Conservation (phyloP, 2,888 invertebrate species). For the Eurytoma californica region DNA sequence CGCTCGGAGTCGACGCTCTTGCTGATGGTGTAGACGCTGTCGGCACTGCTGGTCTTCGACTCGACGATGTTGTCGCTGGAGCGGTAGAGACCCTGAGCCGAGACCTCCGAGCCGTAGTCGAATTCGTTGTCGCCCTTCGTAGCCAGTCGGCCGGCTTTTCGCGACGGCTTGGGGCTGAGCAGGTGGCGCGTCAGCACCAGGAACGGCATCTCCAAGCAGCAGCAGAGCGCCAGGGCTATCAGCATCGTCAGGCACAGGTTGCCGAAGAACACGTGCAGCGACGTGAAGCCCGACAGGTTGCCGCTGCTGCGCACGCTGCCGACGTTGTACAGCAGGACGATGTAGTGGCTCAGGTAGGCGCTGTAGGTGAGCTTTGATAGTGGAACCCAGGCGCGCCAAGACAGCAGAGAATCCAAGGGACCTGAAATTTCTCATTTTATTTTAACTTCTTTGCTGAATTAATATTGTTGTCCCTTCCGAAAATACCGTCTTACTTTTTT, state of each 20-base stretch:
- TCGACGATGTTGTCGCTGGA: conserved; percentile 60
- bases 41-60: conserved; percentile 55
- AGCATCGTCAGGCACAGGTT: conserved; percentile 65
- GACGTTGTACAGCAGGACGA: conserved; percentile 64
- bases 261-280: conserved; percentile 66
- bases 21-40: conserved; percentile 43
- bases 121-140: conserved; percentile 28
- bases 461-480: no score
- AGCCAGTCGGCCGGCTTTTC: not conserved
- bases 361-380: conserved; percentile 70
- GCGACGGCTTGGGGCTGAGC: conserved; percentile 11
- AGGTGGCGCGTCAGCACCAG: conserved; percentile 59
- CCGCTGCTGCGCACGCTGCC: conserved; percentile 63
- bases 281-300: conserved; percentile 59
- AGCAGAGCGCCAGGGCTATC: conserved; percentile 62
- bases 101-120: conserved; percentile 56
- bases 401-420: conserved; percentile 64
- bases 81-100: conserved; percentile 60
- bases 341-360: conserved; percentile 70
- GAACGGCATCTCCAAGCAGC: conserved; percentile 70
- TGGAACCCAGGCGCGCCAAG: conserved; percentile 69
- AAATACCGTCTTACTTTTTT: no score
- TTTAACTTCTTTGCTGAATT: no score
- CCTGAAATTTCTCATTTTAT: conserved; percentile 60
- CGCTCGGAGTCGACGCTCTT: conserved; percentile 33